A percentile compares a stretch with the other conserved stretches of the same genome.
phyloP scores from a whole-genome alignment of 2,888 invertebrate species.

The Trachelus iudaicus region DNA sequence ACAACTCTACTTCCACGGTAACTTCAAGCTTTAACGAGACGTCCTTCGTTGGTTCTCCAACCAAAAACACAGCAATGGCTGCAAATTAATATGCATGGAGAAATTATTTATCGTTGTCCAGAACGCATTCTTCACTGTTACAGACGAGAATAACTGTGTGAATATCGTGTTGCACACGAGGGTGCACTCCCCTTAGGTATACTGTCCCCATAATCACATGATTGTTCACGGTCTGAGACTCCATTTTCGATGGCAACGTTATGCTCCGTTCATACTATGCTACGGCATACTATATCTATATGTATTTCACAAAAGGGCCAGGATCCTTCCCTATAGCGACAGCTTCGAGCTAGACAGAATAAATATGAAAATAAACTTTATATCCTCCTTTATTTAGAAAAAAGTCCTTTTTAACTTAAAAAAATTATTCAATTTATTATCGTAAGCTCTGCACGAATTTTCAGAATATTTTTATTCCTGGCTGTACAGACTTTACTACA shows the following conservation, averaged over 20 bases:
- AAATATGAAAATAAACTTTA: background rate
- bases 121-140: background rate
- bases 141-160: slow-evolving; percentile 10
- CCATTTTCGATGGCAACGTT: slow-evolving; percentile 24
- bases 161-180: slow-evolving; percentile 24
- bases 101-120: slow-evolving; percentile 37
- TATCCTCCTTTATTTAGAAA: no score
- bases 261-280: background rate
- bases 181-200: slow-evolving; percentile 20
- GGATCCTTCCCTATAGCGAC: background rate
- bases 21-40: slow-evolving; percentile 2
- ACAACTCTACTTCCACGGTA: background rate
- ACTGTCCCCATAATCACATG: slow-evolving; percentile 27
- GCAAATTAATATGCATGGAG: slow-evolving; percentile 28
- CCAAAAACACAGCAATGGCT: background rate
- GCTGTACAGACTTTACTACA: background rate
- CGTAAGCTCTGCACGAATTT: background rate
- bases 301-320: background rate
- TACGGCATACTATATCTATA: background rate
- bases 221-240: slow-evolving; percentile 33
- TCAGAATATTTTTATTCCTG: background rate
- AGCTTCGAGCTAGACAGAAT: background rate
- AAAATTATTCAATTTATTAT: background rate
- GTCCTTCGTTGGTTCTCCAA: background rate
- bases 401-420: no score